Evolutionary conservation across 2,888 invertebrate genomes (phyloP), one percentile per base, ranked within the genome.

Genomic region (Rosalia funebris): DNA sequence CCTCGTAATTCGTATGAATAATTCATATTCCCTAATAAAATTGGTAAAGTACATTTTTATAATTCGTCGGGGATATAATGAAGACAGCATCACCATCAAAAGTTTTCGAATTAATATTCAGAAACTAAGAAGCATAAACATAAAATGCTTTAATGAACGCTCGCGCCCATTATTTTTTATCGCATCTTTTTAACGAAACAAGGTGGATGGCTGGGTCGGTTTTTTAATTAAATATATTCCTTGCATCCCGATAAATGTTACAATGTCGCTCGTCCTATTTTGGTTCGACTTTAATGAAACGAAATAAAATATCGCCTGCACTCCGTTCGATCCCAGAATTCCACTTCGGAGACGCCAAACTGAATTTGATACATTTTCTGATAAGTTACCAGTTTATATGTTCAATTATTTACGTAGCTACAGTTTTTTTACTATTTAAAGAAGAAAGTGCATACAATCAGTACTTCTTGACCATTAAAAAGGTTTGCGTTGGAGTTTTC

Each of bases 1-100:
- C 66, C 63, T 64, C 71, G 66, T 69, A 72, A 71, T 68, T 66
- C 58, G 45, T 48, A 69, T 73, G 71, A 71, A 73, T 73, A 66
- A 73, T 73, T 68, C 72, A 73, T 60, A 42, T 58, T 19, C 44
- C 47, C 53, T 60, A 62, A 65, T 63, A 66, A 62, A 68, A 68
- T 61, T 60, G 58, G 60, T 59, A 62, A 62, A 66, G 59, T 63
- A 67, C 65, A 68, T 66, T 71, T 71, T 71, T 69, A 62, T 68
- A 68, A 69, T 59, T 64, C 57, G 56, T 55, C 57, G 47, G 61
- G 63, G 52, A 63, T 61, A 65, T 65, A 68, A 65, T 68, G 61
- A 63, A 65, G 58, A 10, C 12, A n/a, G 25, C 25, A 5, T 9
- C 37, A 16, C 34, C 44, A 39, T 39, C n/a, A 17, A 34, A 57